phyloP scores from a whole-genome alignment of 2,797 vertebrate genomes.

The Furcifer pardalis region DNA sequence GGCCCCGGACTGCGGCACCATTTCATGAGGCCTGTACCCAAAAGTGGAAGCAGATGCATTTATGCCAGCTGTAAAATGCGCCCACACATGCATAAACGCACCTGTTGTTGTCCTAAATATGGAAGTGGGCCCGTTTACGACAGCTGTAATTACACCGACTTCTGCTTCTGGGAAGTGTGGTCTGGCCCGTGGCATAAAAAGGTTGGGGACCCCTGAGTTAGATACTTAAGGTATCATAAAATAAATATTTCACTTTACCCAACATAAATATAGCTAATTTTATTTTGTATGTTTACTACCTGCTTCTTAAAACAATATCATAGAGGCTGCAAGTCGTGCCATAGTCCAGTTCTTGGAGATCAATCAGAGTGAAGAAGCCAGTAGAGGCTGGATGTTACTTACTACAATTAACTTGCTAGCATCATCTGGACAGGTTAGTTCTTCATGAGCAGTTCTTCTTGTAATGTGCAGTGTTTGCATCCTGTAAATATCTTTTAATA shows the following conservation, averaged over 20 bases:
- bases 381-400: conserved; percentile 98
- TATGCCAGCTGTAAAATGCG: no score
- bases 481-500: not conserved
- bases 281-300: not conserved
- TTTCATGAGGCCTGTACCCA: no score
- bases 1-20: no score
- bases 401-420: conserved; percentile 98
- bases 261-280: conserved; percentile 2
- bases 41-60: no score
- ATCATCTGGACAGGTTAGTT: conserved; percentile 94
- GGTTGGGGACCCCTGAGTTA: no score
- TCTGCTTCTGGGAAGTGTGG: no score
- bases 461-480: not conserved
- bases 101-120: no score
- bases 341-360: conserved; percentile 98
- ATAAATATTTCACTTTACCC: not conserved
- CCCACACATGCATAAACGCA: no score
- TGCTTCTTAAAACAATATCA: not conserved
- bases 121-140: no score
- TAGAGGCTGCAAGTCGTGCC: conserved; percentile 97
- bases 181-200: no score
- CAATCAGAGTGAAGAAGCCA: conserved; percentile 98
- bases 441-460: conserved; percentile 14
- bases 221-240: not conserved
- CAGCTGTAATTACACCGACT: no score